Evolutionary conservation across 2,797 vertebrate species (phyloP).

Genomic region (Pantherophis alleghaniensis): DNA sequence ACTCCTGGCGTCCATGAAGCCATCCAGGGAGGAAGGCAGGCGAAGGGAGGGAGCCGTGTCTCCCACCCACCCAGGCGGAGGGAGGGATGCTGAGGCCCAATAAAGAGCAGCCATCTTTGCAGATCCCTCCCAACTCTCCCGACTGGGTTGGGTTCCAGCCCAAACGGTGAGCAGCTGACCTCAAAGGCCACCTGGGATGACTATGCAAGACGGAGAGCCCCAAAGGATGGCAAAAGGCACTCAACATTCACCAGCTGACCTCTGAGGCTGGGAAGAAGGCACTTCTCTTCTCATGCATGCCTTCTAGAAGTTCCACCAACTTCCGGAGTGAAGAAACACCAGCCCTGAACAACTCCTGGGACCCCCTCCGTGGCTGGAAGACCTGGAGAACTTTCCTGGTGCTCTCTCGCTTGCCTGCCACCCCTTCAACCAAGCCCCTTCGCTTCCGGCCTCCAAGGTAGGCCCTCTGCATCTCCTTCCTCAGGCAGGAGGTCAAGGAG

Average conservation of each 20-base stretch:
- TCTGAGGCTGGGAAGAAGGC: background rate
- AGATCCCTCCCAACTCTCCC: rapidly evolving
- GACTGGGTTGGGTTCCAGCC: background rate
- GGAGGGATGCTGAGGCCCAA: background rate
- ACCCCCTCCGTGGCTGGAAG: background rate
- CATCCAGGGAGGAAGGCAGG: background rate
- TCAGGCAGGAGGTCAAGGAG: background rate
- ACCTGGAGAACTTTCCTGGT: background rate
- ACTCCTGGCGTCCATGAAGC: background rate
- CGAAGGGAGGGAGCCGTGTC: rapidly evolving
- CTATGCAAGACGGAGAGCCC: background rate
- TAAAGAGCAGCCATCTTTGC: too few species aligned
- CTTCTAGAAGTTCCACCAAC: background rate
- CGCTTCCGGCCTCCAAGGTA: background rate
- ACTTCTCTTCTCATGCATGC: background rate
- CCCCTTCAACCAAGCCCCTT: background rate
- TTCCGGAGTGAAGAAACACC: background rate
- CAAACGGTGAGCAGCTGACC: background rate
- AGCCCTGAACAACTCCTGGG: background rate
- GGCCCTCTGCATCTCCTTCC: background rate
- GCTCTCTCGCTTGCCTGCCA: background rate
- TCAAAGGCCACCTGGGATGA: background rate
- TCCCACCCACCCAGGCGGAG: too few species aligned
- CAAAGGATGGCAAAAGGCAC: background rate
- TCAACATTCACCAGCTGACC: too few species aligned